These are phyloP conservation scores for Sclerurus mexicanus DNA, from an alignment of 2,113 vertebrate genomes.

Conservation along the genomic window DNA sequence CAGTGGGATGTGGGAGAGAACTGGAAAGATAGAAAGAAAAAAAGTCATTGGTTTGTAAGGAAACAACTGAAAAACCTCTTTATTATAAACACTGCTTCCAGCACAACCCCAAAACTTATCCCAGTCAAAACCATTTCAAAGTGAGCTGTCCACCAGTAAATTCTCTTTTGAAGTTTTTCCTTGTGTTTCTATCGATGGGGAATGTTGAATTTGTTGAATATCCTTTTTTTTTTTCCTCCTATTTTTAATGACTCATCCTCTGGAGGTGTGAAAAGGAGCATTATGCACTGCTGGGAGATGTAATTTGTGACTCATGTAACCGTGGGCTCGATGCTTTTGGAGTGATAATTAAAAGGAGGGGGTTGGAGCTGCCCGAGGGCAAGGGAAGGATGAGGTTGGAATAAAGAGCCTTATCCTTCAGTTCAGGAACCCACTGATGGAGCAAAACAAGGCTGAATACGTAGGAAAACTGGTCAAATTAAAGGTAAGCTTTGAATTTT, in stretches of 20 bases:
- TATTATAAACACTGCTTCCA: not conserved
- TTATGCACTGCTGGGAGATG: conserved; percentile 19
- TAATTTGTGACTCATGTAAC: conserved; percentile 59
- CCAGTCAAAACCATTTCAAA: not conserved
- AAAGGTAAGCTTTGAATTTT: not conserved
- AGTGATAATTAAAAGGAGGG: conserved; percentile 55
- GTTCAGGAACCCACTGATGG: not conserved
- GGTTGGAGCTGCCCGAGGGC: not conserved
- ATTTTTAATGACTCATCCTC: conserved; percentile 33
- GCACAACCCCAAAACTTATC: not conserved
- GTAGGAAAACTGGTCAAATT: not conserved
- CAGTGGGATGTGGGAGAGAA: not conserved
- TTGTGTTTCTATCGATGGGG: not conserved
- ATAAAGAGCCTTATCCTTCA: not conserved
- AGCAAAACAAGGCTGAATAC: not conserved
- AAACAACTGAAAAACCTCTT: not conserved
- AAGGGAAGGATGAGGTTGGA: not conserved
- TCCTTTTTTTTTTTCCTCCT: not conserved
- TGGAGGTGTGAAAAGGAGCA: conserved; percentile 56
- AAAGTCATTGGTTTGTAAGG: not conserved
- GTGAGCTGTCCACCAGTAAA: not conserved
- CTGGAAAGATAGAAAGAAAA: not conserved
- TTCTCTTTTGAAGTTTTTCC: not conserved
- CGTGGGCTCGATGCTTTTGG: conserved; percentile 13
- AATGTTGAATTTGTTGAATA: not conserved